phyloP scores from a whole-genome alignment of 1,140 invertebrate genomes.

The Camponotus vicinus region DNA sequence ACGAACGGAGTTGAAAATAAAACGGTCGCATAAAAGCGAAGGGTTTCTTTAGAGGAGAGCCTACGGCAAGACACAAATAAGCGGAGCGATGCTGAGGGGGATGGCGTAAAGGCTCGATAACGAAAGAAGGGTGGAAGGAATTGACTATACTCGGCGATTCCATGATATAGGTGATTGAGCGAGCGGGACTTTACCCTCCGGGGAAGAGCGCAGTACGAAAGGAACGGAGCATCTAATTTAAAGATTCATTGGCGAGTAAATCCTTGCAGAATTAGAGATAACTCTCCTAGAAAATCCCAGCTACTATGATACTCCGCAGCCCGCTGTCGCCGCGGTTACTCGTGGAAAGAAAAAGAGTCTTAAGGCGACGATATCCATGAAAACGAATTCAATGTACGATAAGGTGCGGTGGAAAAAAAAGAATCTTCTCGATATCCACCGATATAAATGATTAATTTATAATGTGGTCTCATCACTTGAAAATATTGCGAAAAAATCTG shows the following conservation, averaged over 20 bases:
- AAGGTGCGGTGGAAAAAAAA: conserved; percentile 6
- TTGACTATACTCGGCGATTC: conserved; percentile 65
- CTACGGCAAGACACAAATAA: conserved; percentile 55
- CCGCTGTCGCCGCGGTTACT: conserved; percentile 58
- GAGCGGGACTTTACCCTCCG: conserved; percentile 60
- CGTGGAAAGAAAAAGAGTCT: conserved; percentile 55
- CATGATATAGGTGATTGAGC: conserved; percentile 78
- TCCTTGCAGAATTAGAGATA: conserved; percentile 87
- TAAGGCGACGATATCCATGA: conserved; percentile 74
- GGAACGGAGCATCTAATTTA: conserved; percentile 85
- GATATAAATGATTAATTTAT: conserved; percentile 20
- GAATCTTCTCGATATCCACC: conserved; percentile 11
- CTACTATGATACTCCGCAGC: conserved; percentile 75
- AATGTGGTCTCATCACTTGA: not conserved
- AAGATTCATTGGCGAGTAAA: conserved; percentile 87
- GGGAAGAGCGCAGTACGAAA: conserved; percentile 60
- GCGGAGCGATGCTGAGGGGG: not conserved
- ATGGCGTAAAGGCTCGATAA: conserved; percentile 55
- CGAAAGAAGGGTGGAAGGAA: conserved; percentile 55
- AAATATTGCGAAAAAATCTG: conserved; percentile 2
- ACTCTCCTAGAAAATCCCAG: conserved; percentile 85
- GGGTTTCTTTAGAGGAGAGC: conserved; percentile 16
- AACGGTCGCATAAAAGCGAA: not conserved
- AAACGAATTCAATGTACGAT: conserved; percentile 68
- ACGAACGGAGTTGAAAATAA: conserved; percentile 22